Conservation (phyloP, 2,113 vertebrate species). For the Sphaerodactylus townsendi region DNA sequence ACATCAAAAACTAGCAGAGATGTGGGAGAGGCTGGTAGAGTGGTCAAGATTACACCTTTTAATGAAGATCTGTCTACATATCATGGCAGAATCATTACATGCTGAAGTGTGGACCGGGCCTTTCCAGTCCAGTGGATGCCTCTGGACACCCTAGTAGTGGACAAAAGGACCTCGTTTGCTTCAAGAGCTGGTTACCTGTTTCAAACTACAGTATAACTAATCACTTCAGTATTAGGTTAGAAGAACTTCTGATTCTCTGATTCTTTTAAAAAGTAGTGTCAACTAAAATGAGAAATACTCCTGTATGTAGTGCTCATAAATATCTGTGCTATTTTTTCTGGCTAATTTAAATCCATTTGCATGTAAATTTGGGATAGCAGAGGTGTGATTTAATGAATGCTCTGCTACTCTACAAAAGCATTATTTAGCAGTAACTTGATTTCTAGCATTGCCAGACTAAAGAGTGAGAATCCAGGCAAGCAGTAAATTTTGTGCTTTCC, state of each 20-base stretch:
- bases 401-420: conserved; percentile 30
- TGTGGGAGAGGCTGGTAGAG: too few species aligned
- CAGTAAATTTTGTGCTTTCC: conserved; percentile 44
- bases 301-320: neutral
- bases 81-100: neutral
- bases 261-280: neutral
- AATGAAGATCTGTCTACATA: neutral
- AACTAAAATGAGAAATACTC: neutral
- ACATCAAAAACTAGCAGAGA: neutral
- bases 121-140: too few species aligned
- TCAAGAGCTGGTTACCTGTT: neutral
- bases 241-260: neutral
- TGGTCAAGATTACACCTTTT: neutral
- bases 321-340: neutral
- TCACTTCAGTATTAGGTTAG: neutral
- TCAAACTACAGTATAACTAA: neutral
- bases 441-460: conserved; percentile 50
- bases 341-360: conserved; percentile 33
- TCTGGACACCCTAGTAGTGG: neutral
- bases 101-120: too few species aligned
- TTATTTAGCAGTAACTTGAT: conserved; percentile 56
- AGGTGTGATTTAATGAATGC: conserved; percentile 21
- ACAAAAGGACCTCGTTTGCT: neutral
- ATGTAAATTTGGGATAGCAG: conserved; percentile 19
- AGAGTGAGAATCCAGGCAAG: conserved; percentile 16